phyloP scores from a whole-genome alignment of 92 coral and sea anemone species.

The Nematostella vectensis region DNA sequence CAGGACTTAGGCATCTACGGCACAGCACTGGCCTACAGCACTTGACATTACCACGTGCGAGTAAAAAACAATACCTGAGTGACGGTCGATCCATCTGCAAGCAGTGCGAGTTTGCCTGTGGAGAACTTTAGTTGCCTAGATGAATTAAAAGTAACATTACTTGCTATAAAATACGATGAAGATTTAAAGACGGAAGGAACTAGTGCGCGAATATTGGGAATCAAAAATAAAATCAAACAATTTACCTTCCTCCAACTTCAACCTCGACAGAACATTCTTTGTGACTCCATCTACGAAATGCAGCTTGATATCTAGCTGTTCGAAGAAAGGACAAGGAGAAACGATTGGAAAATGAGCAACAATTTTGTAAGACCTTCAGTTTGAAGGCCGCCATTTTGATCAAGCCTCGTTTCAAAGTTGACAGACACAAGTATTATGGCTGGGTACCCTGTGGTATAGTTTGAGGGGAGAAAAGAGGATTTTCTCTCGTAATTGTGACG shows the following conservation, averaged over 20 bases:
- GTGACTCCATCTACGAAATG: constrained; percentile 7
- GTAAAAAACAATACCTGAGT: too few relatives aligned
- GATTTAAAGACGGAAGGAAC: too few relatives aligned
- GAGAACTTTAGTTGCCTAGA: constrained; percentile 56
- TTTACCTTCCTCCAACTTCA: constrained; percentile 49
- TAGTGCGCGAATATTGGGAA: too few relatives aligned
- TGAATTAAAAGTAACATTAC: not conserved
- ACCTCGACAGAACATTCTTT: constrained; percentile 44
- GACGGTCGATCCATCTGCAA: constrained; percentile 76
- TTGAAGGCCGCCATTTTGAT: constrained; percentile 52
- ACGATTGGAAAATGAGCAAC: constrained; percentile 7
- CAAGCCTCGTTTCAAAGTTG: constrained; percentile 2
- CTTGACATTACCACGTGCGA: too few relatives aligned
- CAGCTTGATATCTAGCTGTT: not conserved
- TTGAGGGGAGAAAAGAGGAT: too few relatives aligned
- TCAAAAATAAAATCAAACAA: too few relatives aligned
- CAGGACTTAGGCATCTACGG: too few relatives aligned
- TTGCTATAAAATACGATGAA: not conserved
- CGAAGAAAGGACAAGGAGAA: constrained; percentile 2
- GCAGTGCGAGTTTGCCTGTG: constrained; percentile 58
- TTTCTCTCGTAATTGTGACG: too few relatives aligned
- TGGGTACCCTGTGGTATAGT: too few relatives aligned
- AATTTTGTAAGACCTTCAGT: constrained; percentile 3
- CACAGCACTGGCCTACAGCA: too few relatives aligned
- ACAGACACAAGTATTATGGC: too few relatives aligned